A percentile compares a stretch with the other conserved stretches of the same genome.
Conservation (phyloP, 2,113 vertebrate species). For the Nesospiza acunhae region DNA sequence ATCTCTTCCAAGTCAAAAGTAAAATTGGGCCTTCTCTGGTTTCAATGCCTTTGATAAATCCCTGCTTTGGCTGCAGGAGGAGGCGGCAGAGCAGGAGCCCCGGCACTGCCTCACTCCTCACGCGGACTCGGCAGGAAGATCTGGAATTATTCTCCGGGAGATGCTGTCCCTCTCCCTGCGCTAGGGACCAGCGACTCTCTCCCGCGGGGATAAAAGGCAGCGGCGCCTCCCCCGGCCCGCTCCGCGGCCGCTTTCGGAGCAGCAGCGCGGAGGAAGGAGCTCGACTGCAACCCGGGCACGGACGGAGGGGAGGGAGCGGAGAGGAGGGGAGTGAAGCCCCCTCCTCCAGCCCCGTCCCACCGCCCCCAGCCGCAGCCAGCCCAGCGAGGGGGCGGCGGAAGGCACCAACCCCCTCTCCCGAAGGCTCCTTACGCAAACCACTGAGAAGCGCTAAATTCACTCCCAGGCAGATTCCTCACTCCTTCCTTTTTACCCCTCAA, state of each 20-base stretch:
- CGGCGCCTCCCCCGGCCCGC: neutral
- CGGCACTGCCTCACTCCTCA: accelerated
- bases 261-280: accelerated
- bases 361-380: neutral
- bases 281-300: neutral
- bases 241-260: neutral
- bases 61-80: neutral
- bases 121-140: neutral
- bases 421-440: neutral
- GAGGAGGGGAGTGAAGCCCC: neutral
- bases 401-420: neutral
- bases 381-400: neutral
- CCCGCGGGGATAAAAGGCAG: accelerated
- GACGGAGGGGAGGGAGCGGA: neutral
- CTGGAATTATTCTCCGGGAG: neutral
- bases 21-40: neutral
- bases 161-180: neutral
- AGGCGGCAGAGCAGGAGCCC: neutral
- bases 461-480: neutral
- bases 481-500: neutral
- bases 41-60: neutral
- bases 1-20: neutral
- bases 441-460: neutral
- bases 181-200: accelerated
- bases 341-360: neutral